Evolutionary conservation across 2,113 vertebrate species (phyloP).

Genomic region (Campylomormyrus numenius): DNA sequence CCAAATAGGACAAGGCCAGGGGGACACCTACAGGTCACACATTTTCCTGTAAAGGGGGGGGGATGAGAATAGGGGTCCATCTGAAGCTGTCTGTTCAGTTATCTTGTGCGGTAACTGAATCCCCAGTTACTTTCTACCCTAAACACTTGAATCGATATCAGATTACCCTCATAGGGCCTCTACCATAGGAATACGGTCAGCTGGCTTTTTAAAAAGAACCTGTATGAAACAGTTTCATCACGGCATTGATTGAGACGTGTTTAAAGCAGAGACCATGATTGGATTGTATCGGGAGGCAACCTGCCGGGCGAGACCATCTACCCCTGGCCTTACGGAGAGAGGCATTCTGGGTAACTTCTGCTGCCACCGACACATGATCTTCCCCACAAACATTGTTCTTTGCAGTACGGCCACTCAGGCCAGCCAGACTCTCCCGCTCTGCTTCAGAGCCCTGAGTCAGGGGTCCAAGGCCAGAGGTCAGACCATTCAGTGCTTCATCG

Average conservation of each 20-base stretch:
- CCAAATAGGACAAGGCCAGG: background rate
- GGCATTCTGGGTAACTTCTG: background rate
- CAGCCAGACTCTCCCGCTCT: background rate
- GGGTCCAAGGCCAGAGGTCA: conserved; percentile 27
- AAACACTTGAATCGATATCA: background rate
- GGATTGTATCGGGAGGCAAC: background rate
- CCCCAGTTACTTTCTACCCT: background rate
- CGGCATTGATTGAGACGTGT: background rate
- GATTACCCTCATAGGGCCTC: background rate
- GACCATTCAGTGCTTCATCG: conserved; percentile 17
- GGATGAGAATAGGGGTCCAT: background rate
- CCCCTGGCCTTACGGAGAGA: background rate
- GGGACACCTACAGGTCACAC: background rate
- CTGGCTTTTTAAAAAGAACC: background rate
- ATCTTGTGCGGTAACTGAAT: background rate
- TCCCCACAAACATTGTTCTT: background rate
- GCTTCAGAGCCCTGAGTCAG: conserved; percentile 9
- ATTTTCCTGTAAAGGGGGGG: background rate
- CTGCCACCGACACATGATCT: background rate
- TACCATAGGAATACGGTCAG: background rate
- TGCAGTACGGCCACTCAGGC: background rate
- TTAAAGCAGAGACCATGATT: background rate
- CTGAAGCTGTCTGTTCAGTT: background rate
- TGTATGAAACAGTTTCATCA: background rate
- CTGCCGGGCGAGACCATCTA: background rate